phyloP scores from a whole-genome alignment of 2,797 vertebrate genomes.

The Poecilia wingei region DNA sequence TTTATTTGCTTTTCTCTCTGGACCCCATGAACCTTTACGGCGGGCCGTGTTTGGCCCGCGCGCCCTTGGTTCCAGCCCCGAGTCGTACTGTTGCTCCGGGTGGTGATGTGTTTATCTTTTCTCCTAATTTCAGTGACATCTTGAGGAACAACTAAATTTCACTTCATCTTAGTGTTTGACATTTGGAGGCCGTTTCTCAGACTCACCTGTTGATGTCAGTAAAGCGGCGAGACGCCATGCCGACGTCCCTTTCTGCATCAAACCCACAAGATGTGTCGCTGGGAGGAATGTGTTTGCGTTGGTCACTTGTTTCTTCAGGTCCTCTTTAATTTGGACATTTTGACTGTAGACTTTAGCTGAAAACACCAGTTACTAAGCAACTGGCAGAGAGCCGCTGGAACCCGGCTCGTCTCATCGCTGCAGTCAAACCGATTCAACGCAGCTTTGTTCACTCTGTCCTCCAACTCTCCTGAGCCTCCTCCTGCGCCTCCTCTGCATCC shows the following conservation, averaged over 20 bases:
- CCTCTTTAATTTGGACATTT: constrained; percentile 13
- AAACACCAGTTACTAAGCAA: constrained; percentile 62
- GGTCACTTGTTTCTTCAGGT: constrained; percentile 4
- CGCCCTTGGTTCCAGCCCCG: too few relatives aligned
- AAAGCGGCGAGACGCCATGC: neutral
- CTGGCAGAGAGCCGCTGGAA: constrained; percentile 36
- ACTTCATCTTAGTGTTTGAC: neutral
- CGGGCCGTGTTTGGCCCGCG: too few relatives aligned
- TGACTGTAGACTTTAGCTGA: constrained; percentile 23
- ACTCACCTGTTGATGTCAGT: constrained; percentile 28
- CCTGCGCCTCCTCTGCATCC: constrained; percentile 6
- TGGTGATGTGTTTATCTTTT: neutral
- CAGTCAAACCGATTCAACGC: constrained; percentile 45
- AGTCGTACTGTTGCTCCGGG: neutral
- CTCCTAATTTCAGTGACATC: too few relatives aligned
- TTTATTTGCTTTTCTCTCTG: too few relatives aligned
- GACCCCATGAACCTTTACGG: too few relatives aligned
- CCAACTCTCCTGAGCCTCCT: constrained; percentile 31
- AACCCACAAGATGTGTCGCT: neutral
- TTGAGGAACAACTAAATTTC: neutral
- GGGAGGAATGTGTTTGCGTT: neutral
- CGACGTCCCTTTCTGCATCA: neutral
- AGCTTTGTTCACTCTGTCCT: constrained; percentile 33
- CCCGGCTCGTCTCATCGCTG: constrained; percentile 37
- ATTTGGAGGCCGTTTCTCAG: neutral